Evolutionary conservation across 2,797 vertebrate species (phyloP).

Genomic region (Squalus acanthias): DNA sequence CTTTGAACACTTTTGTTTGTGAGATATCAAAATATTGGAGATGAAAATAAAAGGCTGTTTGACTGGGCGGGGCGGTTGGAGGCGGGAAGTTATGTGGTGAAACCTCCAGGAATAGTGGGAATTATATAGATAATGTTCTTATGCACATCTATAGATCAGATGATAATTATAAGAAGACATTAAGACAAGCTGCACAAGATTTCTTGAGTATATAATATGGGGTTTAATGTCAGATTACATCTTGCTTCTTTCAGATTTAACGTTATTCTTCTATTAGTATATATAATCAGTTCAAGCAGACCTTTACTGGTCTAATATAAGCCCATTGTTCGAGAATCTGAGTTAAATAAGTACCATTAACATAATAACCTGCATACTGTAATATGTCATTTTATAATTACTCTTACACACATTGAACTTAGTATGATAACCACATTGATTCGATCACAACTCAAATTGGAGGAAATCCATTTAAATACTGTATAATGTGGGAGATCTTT

Average conservation of each 20-base stretch:
- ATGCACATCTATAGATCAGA: background rate
- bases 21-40: no score
- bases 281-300: conserved; percentile 7
- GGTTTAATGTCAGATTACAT: conserved; percentile 17
- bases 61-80: background rate
- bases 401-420: background rate
- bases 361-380: background rate
- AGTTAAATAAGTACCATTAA: conserved; percentile 23
- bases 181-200: background rate
- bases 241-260: background rate
- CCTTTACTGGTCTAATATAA: background rate
- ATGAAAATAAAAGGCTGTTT: background rate
- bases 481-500: background rate
- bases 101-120: background rate
- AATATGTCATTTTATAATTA: background rate
- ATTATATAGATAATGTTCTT: background rate
- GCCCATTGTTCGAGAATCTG: background rate
- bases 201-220: background rate
- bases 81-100: background rate
- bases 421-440: background rate
- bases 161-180: background rate
- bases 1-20: background rate
- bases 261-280: background rate
- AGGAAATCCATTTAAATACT: conserved; percentile 6
- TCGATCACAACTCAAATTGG: background rate